These are phyloP conservation scores for Mythimna albipuncta DNA, from an alignment of 2,888 invertebrate genomes.

Conservation along the genomic window DNA sequence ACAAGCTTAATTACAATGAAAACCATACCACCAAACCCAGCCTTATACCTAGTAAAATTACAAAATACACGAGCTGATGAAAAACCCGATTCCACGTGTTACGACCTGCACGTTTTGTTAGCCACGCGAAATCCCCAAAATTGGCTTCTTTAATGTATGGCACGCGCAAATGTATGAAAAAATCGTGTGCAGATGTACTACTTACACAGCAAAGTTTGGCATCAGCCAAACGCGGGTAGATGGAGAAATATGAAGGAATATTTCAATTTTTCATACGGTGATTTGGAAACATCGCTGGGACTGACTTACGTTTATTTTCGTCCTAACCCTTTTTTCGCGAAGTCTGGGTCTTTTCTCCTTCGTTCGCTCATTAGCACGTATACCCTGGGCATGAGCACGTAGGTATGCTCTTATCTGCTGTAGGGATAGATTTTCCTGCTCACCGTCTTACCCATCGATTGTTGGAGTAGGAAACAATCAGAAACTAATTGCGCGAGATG, in stretches of 20 bases:
- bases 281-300: constrained; percentile 32
- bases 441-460: too few species aligned
- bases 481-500: too few species aligned
- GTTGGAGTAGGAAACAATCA: too few species aligned
- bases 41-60: constrained; percentile 36
- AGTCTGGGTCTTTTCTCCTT: constrained; percentile 9
- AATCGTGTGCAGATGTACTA: constrained; percentile 64
- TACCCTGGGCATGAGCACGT: not conserved
- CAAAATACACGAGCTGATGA: constrained; percentile 50
- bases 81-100: constrained; percentile 55
- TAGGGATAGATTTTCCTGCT: too few species aligned
- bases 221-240: constrained; percentile 47
- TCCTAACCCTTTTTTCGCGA: constrained; percentile 14
- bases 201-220: constrained; percentile 63
- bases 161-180: constrained; percentile 71
- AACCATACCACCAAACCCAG: constrained; percentile 4
- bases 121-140: constrained; percentile 67
- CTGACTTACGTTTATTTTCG: constrained; percentile 9
- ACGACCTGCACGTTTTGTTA: constrained; percentile 65
- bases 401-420: not conserved
- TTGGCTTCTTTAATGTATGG: constrained; percentile 75
- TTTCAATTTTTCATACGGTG: constrained; percentile 40
- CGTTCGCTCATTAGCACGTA: constrained; percentile 11
- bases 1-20: not conserved
- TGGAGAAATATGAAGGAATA: constrained; percentile 43